Base-by-base conservation (phyloP, 1,140 invertebrate genomes). In the Agrilus planipennis region DNA sequence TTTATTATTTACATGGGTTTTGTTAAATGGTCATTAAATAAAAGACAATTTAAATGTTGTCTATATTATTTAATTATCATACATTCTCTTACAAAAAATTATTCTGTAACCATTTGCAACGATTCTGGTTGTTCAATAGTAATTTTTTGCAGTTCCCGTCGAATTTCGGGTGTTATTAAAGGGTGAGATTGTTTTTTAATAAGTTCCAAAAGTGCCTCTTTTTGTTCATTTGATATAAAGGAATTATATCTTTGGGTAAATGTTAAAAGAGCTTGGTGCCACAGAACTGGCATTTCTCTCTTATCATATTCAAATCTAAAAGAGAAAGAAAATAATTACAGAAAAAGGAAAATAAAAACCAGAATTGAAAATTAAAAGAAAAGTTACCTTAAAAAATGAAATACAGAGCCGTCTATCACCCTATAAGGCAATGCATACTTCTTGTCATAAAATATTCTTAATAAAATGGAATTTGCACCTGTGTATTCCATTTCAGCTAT, bases 401-500 rank as follows among this genome's bases (percentile, higher is more conserved):
- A 86, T 2, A 98, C 90, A n/a, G 91, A 73, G 9, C 86, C 88
- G 71, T 99, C 94, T 11, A 99, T 74, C 2, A 96, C 93, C 53
- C 89, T 72, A 63, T 90, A 98, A 1, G 94, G 94, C 27, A 99
- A 65, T 2, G 94, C 91, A 71, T 99, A 99, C 62, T 96, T 96
- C 64, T 99, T 99, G 57, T 99, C 93, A 40, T 99, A 77, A 36
- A 99, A 78, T 56, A 92, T 85, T 31, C 90, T 72, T 18, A 99
- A 68, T 56, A 99, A 94, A 51, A 98, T 91, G 34, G 89, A 95
- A 64, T 87, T 97, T 1, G 93, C 89, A n/a, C 94, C 93, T 34
- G 78, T 89, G 57, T 99, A 99, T 47, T 88, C 86, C 91, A 99
- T 95, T 69, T 96, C 89, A 20, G 93, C 91, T 44, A 99, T 89